These are phyloP conservation scores for Trichosurus vulpecula DNA, from an alignment of 2,797 vertebrate genomes.

Conservation along the genomic window DNA sequence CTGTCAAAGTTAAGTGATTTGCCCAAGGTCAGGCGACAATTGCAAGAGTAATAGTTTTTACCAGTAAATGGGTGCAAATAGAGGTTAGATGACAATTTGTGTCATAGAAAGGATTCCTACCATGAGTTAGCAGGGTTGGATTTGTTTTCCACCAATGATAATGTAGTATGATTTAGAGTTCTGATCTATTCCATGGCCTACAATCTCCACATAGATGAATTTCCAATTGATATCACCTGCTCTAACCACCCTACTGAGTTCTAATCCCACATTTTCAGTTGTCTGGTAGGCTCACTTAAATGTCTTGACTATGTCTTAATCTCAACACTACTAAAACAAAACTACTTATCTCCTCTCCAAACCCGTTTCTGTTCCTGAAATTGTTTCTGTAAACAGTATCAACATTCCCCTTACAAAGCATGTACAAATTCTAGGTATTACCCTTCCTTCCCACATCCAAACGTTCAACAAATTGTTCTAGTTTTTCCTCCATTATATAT, in stretches of 20 bases:
- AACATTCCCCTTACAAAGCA: not conserved
- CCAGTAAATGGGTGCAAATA: not conserved
- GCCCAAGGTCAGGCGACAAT: not conserved
- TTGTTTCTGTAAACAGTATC: not conserved
- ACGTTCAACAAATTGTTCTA: not conserved
- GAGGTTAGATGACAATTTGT: not conserved
- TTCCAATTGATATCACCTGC: not conserved
- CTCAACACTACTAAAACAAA: not conserved
- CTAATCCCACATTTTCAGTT: not conserved
- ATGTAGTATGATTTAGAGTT: not conserved
- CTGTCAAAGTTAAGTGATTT: not conserved
- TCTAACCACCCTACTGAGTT: not conserved
- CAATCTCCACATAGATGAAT: not conserved
- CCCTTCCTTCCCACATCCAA: not conserved
- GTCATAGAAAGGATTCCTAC: not conserved
- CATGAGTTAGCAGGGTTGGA: not conserved
- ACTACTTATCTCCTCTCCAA: not conserved
- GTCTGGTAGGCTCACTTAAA: not conserved
- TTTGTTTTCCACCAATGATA: not conserved
- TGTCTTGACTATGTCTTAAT: not conserved
- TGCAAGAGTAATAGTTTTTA: not conserved
- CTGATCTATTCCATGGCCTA: not conserved
- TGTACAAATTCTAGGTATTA: not conserved
- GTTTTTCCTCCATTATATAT: not conserved
- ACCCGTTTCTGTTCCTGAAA: not conserved